Percentiles rank a stretch among this genome's conserved stretches.
phyloP scores from a whole-genome alignment of 2,797 vertebrate species.

The Serranus cabrilla region DNA sequence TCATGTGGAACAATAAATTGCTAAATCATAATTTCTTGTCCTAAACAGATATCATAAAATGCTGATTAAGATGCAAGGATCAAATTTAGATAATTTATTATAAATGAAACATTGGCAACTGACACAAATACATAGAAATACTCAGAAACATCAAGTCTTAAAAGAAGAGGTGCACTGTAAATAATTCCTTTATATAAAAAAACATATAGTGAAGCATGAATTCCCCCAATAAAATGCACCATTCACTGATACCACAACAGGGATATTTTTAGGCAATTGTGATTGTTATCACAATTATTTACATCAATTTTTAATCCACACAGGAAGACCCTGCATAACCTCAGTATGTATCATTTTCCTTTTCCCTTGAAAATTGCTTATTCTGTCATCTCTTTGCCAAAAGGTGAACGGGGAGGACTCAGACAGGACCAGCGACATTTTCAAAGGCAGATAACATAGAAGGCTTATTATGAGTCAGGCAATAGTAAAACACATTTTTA shows the following conservation, averaged over 20 bases:
- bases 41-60: background rate
- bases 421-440: constrained; percentile 84
- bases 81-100: background rate
- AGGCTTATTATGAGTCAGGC: constrained; percentile 70
- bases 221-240: constrained; percentile 24
- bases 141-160: background rate
- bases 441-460: constrained; percentile 81
- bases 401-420: constrained; percentile 63
- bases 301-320: constrained; percentile 34
- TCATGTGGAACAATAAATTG: background rate
- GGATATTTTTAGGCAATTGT: constrained; percentile 10
- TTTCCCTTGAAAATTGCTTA: constrained; percentile 48
- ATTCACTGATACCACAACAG: constrained; percentile 4
- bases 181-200: background rate
- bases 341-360: constrained; percentile 32
- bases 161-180: background rate
- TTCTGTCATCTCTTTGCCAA: constrained; percentile 53
- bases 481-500: constrained; percentile 75
- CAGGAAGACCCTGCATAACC: constrained; percentile 21
- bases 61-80: background rate
- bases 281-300: constrained; percentile 12
- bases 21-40: background rate
- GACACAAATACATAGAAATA: background rate
- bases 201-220: background rate
- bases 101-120: background rate